phyloP scores from a whole-genome alignment of 1,140 invertebrate species.

The Hycleus phaleratus region DNA sequence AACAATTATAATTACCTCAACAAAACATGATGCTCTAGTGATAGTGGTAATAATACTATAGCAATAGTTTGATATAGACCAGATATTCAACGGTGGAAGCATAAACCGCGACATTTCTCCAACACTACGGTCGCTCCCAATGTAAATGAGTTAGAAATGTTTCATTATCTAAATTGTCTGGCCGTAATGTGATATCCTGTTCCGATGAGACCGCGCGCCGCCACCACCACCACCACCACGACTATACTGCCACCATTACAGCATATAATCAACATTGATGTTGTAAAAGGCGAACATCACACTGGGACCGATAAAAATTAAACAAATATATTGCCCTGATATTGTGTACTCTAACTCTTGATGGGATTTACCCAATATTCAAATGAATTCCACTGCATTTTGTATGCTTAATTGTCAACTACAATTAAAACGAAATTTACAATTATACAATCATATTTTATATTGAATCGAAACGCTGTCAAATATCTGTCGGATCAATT shows the following conservation, averaged over 20 bases:
- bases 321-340: conserved; percentile 18
- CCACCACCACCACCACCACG: neutral
- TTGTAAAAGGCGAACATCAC: conserved; percentile 9
- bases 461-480: neutral
- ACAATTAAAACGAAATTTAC: neutral
- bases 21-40: too few species aligned
- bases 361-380: neutral
- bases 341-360: conserved; percentile 3
- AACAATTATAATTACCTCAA: too few species aligned
- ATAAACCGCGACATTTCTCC: conserved; percentile 6
- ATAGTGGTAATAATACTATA: neutral
- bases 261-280: too few species aligned
- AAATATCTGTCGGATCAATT: too few species aligned
- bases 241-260: neutral
- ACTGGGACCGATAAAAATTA: conserved; percentile 29
- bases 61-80: conserved; percentile 10
- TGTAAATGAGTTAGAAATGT: conserved; percentile 34
- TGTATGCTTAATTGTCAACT: neutral
- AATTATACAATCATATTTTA: neutral
- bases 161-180: conserved; percentile 36
- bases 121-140: conserved; percentile 11
- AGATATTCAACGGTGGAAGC: conserved; percentile 6
- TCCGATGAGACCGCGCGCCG: conserved; percentile 22
- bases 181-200: conserved; percentile 31
- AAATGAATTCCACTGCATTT: neutral